Evolutionary conservation across 2,797 vertebrate species (phyloP).

Genomic region (Malurus splendens): DNA sequence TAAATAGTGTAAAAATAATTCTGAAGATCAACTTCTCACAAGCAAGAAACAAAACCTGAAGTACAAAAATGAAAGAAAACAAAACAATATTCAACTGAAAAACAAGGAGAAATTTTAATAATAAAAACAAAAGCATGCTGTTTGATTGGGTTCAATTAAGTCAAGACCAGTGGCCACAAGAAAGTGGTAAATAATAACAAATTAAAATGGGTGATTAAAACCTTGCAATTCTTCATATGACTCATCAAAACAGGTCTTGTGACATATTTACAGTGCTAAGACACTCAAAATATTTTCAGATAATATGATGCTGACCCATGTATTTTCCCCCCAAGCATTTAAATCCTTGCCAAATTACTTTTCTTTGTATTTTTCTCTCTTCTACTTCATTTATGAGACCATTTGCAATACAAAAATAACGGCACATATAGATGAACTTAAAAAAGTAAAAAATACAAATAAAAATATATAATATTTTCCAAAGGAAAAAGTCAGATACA

Average conservation of each 20-base stretch:
- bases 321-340: conserved; percentile 25
- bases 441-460: conserved; percentile 78
- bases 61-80: conserved; percentile 68
- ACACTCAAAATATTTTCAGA: conserved; percentile 51
- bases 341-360: conserved; percentile 58
- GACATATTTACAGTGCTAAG: conserved; percentile 65
- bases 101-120: conserved; percentile 62
- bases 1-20: conserved; percentile 87
- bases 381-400: conserved; percentile 53
- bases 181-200: conserved; percentile 61
- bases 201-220: conserved; percentile 52
- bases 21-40: conserved; percentile 82
- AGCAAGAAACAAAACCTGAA: conserved; percentile 71
- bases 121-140: conserved; percentile 55
- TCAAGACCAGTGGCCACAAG: conserved; percentile 54
- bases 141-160: conserved; percentile 46
- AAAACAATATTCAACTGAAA: conserved; percentile 65
- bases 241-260: conserved; percentile 37
- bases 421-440: conserved; percentile 70
- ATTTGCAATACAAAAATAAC: conserved; percentile 73
- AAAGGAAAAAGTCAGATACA: conserved; percentile 74
- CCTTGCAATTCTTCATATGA: conserved; percentile 61
- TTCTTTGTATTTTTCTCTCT: conserved; percentile 46
- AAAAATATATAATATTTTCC: conserved; percentile 80
- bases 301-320: conserved; percentile 35